Conservation (phyloP, 2,888 invertebrate genomes). For the Lumbricus terrestris region DNA sequence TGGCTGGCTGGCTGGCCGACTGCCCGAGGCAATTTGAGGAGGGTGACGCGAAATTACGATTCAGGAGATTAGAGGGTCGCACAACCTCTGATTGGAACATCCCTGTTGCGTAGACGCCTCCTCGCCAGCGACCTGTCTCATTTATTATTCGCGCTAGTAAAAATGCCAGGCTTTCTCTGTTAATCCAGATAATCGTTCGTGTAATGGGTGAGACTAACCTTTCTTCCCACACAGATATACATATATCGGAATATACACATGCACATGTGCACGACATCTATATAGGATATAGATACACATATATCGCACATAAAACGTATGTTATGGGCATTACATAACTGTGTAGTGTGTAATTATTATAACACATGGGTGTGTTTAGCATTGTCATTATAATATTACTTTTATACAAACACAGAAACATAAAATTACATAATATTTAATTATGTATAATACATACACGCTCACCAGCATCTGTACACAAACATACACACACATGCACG, state of each 20-base stretch:
- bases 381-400: too few species aligned
- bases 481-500: background rate
- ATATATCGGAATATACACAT: background rate
- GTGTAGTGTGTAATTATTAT: too few species aligned
- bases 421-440: too few species aligned
- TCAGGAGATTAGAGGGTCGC: background rate
- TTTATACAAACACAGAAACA: too few species aligned
- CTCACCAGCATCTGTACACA: background rate
- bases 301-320: background rate
- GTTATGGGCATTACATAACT: too few species aligned
- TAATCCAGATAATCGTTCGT: background rate
- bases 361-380: too few species aligned
- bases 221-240: background rate
- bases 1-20: background rate
- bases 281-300: background rate
- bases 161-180: background rate
- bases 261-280: background rate
- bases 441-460: too few species aligned
- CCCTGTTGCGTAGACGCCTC: background rate
- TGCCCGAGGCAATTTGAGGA: background rate
- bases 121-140: background rate
- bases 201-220: background rate
- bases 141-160: background rate
- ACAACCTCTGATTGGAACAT: background rate
- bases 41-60: background rate